Evolutionary conservation across 2,797 vertebrate species (phyloP), one percentile per base, ranked within the genome.

Genomic region (Philypnodon macrostomus): DNA sequence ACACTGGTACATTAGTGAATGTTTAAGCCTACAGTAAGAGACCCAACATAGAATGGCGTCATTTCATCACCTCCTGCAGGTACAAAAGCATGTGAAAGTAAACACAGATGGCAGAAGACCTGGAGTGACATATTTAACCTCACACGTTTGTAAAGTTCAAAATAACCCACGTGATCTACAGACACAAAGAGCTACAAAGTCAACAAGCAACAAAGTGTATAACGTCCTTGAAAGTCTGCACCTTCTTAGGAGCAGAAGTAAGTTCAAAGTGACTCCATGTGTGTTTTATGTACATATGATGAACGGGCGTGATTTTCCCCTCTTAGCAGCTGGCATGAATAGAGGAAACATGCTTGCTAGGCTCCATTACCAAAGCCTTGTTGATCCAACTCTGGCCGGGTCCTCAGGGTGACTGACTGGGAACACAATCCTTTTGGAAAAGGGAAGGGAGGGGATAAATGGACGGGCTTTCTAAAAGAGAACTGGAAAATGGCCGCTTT

Each of bases 261-360:
- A n/a, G n/a, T n/a, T n/a, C n/a, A 58, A 67, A 62, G 46, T 38
- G 40, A 38, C 55, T 59, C 12, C 7, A 6, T 49, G 50, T 57
- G 53, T 62, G 38, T 27, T 49, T 36, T 70, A 58, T 45, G 56
- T 53, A 50, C 7, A 26, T 67, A 45, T 53, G 63, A 65, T 64
- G 46, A 58, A 4, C 16, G 6, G 51, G 59, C 48, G 51, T 57
- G 60, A 71, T 75, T 75, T 78, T 63, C 69, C 71, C 54, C 44
- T 77, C 73, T 79, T 66, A 75, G 78, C 54, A 65, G 75, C 69
- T 87, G 77, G 85, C 85, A 84, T 63, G 63, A 63, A 63, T 39
- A 68, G 58, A 84, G 84, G 83, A 86, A 88, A 85, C 83, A 79
- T 65, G 75, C 72, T 73, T 26, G 47, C 76, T 75, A 66, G 76